A percentile compares a stretch with the other conserved stretches of the same genome.
These are phyloP conservation scores for Epizoanthus stellaris DNA, from an alignment of 92 coral and sea anemone genomes.

Conservation along the genomic window DNA sequence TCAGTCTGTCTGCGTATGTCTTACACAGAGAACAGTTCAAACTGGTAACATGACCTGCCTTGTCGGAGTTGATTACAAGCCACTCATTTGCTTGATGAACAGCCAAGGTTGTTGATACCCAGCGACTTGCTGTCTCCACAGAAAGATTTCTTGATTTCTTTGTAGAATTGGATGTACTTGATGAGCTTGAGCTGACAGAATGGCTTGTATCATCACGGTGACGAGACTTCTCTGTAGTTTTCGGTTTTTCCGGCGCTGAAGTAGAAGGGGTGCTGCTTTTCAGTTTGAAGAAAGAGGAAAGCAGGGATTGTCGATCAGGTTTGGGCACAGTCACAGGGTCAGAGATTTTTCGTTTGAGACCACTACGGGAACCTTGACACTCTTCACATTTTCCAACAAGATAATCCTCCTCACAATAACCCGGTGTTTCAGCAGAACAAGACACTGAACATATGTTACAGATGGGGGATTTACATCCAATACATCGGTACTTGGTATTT, in stretches of 20 bases:
- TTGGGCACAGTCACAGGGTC: constrained; percentile 46
- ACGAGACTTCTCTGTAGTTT: constrained; percentile 40
- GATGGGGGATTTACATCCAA: constrained; percentile 57
- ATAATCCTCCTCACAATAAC: constrained; percentile 66
- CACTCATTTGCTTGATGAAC: constrained; percentile 65
- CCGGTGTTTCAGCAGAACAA: constrained; percentile 68
- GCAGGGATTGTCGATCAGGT: constrained; percentile 54
- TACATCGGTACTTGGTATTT: constrained; percentile 9
- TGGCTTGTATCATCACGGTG: constrained; percentile 36
- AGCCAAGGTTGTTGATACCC: constrained; percentile 68
- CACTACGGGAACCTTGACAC: constrained; percentile 50
- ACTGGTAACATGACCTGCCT: constrained; percentile 57
- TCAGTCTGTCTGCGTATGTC: constrained; percentile 61
- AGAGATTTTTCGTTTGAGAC: constrained; percentile 50
- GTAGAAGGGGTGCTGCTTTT: constrained; percentile 56
- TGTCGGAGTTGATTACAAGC: constrained; percentile 66
- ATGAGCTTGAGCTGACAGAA: constrained; percentile 31
- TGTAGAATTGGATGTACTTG: constrained; percentile 28
- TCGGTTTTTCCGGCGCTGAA: constrained; percentile 19
- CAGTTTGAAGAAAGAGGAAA: constrained; percentile 54
- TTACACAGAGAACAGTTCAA: constrained; percentile 79
- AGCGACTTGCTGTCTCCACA: constrained; percentile 60
- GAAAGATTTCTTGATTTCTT: constrained; percentile 65
- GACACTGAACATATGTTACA: constrained; percentile 65
- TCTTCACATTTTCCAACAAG: constrained; percentile 71